Conservation (phyloP, 2,113 vertebrate genomes). For the Cochlearius cochlearius region DNA sequence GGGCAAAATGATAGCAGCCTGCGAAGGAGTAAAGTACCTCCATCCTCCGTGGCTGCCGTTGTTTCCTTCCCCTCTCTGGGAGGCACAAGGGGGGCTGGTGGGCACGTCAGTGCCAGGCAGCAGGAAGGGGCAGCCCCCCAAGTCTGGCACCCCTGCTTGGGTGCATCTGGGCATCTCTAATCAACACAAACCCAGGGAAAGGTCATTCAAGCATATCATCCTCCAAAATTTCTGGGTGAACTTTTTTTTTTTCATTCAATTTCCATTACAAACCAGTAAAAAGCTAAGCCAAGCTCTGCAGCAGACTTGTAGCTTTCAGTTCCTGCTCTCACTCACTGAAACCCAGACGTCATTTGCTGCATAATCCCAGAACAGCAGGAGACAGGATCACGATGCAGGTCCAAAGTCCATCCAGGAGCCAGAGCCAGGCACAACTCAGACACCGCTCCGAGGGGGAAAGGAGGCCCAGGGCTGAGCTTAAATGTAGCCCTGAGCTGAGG, state of each 20-base stretch:
- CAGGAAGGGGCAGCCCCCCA: not conserved
- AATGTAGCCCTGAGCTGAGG: not conserved
- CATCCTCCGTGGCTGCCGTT: fast-evolving
- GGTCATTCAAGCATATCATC: not conserved
- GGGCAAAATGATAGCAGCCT: not conserved
- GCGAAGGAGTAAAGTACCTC: not conserved
- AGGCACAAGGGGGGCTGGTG: not conserved
- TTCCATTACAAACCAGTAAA: not conserved
- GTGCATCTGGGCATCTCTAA: not conserved
- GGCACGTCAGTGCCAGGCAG: not conserved
- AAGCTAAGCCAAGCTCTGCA: not conserved
- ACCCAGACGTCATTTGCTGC: fast-evolving
- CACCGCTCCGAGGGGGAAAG: fast-evolving
- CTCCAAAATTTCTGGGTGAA: not conserved
- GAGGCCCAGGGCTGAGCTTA: not conserved
- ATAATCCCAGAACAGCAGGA: not conserved
- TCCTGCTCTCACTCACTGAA: not conserved
- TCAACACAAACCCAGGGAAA: not conserved
- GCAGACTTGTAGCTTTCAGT: not conserved
- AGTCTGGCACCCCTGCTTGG: not conserved
- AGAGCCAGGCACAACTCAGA: not conserved
- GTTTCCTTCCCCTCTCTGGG: not conserved
- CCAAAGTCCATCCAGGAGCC: not conserved
- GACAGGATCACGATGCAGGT: not conserved
- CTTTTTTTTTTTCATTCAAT: not conserved